Conservation (phyloP, 2,113 vertebrate species). For the Lophotis ruficrista region DNA sequence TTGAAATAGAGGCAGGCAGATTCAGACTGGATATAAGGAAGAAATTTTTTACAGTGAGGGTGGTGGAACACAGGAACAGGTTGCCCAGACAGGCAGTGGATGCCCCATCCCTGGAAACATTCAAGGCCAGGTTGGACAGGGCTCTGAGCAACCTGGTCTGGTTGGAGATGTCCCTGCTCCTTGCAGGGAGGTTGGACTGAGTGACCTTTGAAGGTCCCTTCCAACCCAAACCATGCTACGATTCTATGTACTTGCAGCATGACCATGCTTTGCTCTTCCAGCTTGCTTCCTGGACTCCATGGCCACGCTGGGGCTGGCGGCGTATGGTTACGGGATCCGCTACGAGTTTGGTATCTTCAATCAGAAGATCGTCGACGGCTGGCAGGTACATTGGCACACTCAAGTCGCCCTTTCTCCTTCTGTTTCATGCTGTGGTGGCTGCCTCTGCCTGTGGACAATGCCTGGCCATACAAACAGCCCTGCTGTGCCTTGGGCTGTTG, state of each 20-base stretch:
- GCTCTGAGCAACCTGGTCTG: too few relatives aligned
- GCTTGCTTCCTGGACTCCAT: constrained; percentile 91
- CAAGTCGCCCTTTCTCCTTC: neutral
- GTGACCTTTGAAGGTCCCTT: too few relatives aligned
- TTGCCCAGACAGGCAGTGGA: too few relatives aligned
- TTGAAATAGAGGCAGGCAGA: too few relatives aligned
- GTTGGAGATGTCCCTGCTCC: too few relatives aligned
- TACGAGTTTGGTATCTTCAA: constrained; percentile 95
- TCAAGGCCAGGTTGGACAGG: too few relatives aligned
- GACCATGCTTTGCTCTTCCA: constrained; percentile 53
- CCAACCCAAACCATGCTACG: too few relatives aligned
- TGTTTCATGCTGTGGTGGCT: neutral
- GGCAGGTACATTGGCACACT: constrained; percentile 79
- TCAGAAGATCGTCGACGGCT: constrained; percentile 85
- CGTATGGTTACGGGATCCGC: constrained; percentile 88
- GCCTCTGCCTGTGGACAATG: neutral
- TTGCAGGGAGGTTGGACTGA: too few relatives aligned
- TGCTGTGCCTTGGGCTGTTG: neutral
- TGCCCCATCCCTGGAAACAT: too few relatives aligned
- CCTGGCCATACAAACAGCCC: neutral
- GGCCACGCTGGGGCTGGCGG: constrained; percentile 87
- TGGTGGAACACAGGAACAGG: too few relatives aligned
- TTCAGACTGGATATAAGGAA: too few relatives aligned
- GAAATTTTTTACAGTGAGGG: too few relatives aligned
- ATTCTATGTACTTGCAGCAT: neutral